These are phyloP conservation scores for Ochropacha duplaris DNA, from an alignment of 2,888 invertebrate species.

Conservation along the genomic window DNA sequence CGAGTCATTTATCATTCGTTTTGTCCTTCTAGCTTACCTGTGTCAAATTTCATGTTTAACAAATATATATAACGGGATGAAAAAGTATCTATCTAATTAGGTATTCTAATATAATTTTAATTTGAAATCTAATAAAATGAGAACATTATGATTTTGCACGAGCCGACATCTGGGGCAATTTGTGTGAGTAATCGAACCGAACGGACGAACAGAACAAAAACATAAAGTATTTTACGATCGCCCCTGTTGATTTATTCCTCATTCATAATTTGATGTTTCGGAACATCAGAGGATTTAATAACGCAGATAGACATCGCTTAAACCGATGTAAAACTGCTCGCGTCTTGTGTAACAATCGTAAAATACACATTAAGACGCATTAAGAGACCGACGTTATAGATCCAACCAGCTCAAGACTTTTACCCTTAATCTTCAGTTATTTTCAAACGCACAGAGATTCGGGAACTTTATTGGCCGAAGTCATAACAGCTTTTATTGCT, in stretches of 20 bases:
- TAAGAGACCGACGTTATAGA: constrained; percentile 67
- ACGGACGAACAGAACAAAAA: constrained; percentile 69
- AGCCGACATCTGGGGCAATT: constrained; percentile 71
- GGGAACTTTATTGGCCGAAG: constrained; percentile 73
- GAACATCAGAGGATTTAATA: constrained; percentile 80
- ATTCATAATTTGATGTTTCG: constrained; percentile 81
- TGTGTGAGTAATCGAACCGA: constrained; percentile 67
- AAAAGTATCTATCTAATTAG: too few species aligned
- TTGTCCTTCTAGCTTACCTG: too few species aligned
- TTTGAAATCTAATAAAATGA: constrained; percentile 46
- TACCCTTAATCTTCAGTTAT: constrained; percentile 78
- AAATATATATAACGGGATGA: too few species aligned
- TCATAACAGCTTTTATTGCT: constrained; percentile 77
- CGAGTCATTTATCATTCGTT: not conserved
- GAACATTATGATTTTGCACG: constrained; percentile 60
- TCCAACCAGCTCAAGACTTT: constrained; percentile 63
- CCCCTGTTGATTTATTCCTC: constrained; percentile 79
- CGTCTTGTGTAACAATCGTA: constrained; percentile 81
- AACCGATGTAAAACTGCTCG: constrained; percentile 75
- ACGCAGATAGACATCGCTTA: constrained; percentile 78
- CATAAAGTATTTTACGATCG: constrained; percentile 80
- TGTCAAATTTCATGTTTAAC: too few species aligned
- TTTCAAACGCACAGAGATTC: constrained; percentile 72
- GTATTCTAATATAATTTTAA: constrained; percentile 37
- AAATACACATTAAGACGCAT: constrained; percentile 82